Evolutionary conservation across 2,797 vertebrate species (phyloP), one percentile per base, ranked within the genome.

Genomic region (Mionectes olivaceus): DNA sequence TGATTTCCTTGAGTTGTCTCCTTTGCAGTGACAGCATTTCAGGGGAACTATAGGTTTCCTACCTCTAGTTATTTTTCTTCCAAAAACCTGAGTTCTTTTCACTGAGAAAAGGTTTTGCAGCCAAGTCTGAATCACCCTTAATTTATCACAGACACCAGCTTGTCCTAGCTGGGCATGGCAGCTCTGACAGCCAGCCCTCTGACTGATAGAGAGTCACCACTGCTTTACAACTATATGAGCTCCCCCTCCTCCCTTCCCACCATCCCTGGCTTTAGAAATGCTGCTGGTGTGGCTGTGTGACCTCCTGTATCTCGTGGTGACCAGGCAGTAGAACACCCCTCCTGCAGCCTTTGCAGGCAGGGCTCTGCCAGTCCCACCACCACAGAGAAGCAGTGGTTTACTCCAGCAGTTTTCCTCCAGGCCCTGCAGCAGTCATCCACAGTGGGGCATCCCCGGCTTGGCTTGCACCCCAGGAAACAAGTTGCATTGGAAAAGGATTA

Each of bases 1-100:
- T 74, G 46, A 46, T 85, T 87, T 91, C 61, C 83, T 77, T 60
- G 41, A 52, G 10, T 78, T 95, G 74, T 81, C 44, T 75, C 37
- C 49, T 80, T 56, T 25, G 11, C 19, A 64, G 24, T 81, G 64
- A 76, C 33, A 95, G 47, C 14, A 64, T 55, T 80, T 91, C 68
- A 89, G 50, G 27, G n/a, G 37, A 87, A 74, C 11, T 7, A 8
- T 53, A 73, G 15, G 9, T 59, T 91, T 89, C 19, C 15, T 85
- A 81, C 37, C 30, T 46, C 24, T 44, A 67, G 13, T 21, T 74
- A 49, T 77, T 89, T 87, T 89, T 81, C 57, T 93, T 83, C 37
- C 64, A 53, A 77, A 92, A 85, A 35, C 49, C 46, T 35, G 25
- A 30, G 22, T 13, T 19, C 63, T 71, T 88, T 92, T 69, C 44